phyloP scores from a whole-genome alignment of 1,140 invertebrate species.

The Drosophila funebris region DNA sequence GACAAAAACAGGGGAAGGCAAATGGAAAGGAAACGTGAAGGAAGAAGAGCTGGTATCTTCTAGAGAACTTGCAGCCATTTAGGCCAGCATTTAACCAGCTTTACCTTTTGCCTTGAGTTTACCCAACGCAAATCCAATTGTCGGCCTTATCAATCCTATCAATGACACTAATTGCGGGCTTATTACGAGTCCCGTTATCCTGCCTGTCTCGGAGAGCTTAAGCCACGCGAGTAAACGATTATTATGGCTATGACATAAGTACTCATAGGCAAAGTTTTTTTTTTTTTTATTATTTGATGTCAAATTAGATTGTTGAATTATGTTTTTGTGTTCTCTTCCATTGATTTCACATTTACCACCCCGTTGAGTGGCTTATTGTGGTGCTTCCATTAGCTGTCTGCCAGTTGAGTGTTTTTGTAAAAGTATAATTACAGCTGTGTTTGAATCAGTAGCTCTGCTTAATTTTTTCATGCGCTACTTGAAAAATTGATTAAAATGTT shows the following conservation, averaged over 20 bases:
- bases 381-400: not conserved
- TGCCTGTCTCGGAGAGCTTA: not conserved
- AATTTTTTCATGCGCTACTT: no score
- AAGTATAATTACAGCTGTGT: no score
- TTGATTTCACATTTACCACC: conserved; percentile 40
- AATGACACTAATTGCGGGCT: conserved; percentile 76
- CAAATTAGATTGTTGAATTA: conserved; percentile 10
- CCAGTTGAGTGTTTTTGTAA: no score
- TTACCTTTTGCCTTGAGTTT: conserved; percentile 26
- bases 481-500: no score
- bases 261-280: not conserved
- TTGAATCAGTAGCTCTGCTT: no score
- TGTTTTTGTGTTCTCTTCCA: conserved; percentile 21
- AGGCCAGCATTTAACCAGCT: not conserved
- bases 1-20: not conserved
- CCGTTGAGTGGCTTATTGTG: not conserved
- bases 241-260: conserved; percentile 28
- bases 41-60: conserved; percentile 19
- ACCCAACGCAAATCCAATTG: conserved; percentile 43
- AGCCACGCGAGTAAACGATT: conserved; percentile 68
- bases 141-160: conserved; percentile 54
- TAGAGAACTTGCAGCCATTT: conserved; percentile 13
- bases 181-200: conserved; percentile 58
- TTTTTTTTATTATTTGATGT: conserved; percentile 30
- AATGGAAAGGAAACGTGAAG: conserved; percentile 1